Conservation (phyloP, 2,113 vertebrate genomes). For the Lanius collurio region DNA sequence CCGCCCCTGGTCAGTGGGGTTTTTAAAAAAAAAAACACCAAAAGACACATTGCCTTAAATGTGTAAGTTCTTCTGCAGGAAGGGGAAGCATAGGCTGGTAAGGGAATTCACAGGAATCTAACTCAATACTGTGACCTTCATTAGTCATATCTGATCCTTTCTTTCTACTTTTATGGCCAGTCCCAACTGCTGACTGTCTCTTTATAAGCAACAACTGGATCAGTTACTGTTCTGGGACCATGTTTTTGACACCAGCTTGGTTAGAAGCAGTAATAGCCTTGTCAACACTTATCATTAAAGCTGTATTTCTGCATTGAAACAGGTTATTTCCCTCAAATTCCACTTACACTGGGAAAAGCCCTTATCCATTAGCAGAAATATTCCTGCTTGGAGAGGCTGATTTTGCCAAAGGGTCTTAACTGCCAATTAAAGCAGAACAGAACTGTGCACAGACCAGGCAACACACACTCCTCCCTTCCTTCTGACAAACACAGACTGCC, state of each 20-base stretch:
- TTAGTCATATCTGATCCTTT: constrained; percentile 17
- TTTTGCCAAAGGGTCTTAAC: background rate
- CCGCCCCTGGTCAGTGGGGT: background rate
- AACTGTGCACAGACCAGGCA: background rate
- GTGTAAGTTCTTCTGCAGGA: background rate
- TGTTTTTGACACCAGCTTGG: background rate
- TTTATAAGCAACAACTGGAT: background rate
- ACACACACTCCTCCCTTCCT: background rate
- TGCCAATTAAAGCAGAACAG: background rate
- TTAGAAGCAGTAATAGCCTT: background rate
- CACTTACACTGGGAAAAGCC: background rate
- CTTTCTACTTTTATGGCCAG: background rate
- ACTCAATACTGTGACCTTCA: background rate
- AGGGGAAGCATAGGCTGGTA: background rate
- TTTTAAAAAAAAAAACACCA: background rate
- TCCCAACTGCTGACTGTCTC: background rate
- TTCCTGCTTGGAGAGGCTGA: background rate
- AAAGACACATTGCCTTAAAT: background rate
- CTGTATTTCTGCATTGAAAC: background rate
- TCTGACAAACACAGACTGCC: background rate
- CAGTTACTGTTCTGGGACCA: background rate
- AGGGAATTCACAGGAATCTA: background rate
- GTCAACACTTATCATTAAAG: background rate
- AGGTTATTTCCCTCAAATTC: background rate
- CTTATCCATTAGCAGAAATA: background rate